These are phyloP conservation scores for Chrysemys picta DNA, from an alignment of 2,113 vertebrate species.

Conservation along the genomic window DNA sequence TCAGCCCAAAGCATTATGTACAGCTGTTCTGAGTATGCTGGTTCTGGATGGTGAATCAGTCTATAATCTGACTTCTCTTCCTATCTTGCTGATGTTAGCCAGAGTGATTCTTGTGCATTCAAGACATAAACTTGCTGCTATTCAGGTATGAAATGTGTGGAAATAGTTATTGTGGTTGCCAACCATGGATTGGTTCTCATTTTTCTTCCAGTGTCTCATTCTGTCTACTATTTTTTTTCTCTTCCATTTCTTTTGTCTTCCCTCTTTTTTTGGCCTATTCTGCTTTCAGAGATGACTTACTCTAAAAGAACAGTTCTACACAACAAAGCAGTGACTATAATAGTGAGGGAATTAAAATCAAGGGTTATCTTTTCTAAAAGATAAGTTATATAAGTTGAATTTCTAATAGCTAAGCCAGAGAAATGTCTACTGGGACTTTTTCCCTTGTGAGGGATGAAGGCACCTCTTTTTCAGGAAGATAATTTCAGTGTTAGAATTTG, in stretches of 20 bases:
- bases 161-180: background rate
- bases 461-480: background rate
- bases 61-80: constrained; percentile 88
- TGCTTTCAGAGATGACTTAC: background rate
- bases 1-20: constrained; percentile 74
- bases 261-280: background rate
- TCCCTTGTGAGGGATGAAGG: background rate
- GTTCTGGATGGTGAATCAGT: constrained; percentile 92
- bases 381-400: background rate
- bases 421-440: background rate
- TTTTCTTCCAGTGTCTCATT: background rate
- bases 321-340: background rate
- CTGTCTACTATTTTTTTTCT: background rate
- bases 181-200: background rate
- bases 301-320: background rate
- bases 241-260: background rate
- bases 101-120: constrained; percentile 85
- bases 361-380: background rate
- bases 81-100: constrained; percentile 89
- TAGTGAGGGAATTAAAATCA: background rate
- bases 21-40: constrained; percentile 80
- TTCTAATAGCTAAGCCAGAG: background rate
- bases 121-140: constrained; percentile 80
- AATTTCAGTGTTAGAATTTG: background rate
- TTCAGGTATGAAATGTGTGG: constrained; percentile 84